Conservation (phyloP, 2,888 invertebrate genomes). For the Synergus gifuensis region DNA sequence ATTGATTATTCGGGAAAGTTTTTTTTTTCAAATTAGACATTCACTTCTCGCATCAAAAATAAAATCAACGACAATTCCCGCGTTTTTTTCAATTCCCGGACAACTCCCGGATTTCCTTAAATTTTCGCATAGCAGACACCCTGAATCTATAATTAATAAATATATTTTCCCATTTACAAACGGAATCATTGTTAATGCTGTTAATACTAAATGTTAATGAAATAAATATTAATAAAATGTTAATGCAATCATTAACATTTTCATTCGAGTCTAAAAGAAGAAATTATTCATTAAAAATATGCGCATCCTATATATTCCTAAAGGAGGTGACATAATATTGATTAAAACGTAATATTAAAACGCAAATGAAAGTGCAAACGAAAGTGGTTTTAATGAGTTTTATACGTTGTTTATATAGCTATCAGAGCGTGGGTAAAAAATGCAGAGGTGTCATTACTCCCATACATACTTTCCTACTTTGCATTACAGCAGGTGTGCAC, state of each 20-base stretch:
- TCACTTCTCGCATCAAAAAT: too few relatives aligned
- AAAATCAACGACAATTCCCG: too few relatives aligned
- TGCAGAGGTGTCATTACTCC: constrained; percentile 39
- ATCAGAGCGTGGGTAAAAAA: constrained; percentile 30
- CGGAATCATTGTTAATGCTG: too few relatives aligned
- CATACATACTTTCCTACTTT: constrained; percentile 36
- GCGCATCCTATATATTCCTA: background rate
- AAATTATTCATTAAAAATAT: background rate
- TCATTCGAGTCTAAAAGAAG: constrained; percentile 5
- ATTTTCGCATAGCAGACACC: too few relatives aligned
- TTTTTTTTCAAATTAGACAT: too few relatives aligned
- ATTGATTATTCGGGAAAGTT: too few relatives aligned
- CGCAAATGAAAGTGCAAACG: constrained; percentile 32
- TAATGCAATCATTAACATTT: constrained; percentile 23
- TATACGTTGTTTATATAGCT: background rate
- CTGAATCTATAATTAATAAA: background rate
- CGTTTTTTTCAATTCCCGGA: too few relatives aligned
- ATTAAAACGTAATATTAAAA: constrained; percentile 32
- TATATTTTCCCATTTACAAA: background rate
- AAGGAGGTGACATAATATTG: constrained; percentile 28
- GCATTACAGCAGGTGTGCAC: constrained; percentile 21
- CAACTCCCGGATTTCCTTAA: too few relatives aligned
- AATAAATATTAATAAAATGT: background rate
- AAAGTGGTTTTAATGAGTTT: constrained; percentile 36
- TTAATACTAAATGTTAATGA: too few relatives aligned